Evolutionary conservation across 2,888 invertebrate genomes (phyloP), one percentile per base, ranked within the genome.

Genomic region (Alloplasta piceator): DNA sequence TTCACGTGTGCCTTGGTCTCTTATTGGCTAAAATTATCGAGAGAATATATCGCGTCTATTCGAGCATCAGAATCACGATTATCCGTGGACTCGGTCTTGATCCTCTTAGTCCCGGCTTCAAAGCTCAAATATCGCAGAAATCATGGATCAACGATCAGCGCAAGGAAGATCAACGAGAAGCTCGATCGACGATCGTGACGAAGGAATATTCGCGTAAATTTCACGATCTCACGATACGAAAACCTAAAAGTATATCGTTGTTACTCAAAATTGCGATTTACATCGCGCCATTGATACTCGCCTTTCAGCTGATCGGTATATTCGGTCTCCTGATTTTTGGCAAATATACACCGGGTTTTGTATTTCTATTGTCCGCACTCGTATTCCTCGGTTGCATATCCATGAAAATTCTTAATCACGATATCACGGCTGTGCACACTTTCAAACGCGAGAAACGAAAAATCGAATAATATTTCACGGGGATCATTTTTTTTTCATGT

Each of bases 271-370:
- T 89, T 14, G 89, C 89, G 0, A 86, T 91, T 43, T 92, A 92
- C 61, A 80, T 91, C 6, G 89, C 89, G 3, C 89, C 89, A 3
- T 5, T 92, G 38, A 61, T 91, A 0, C 78, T 92, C 5, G 71
- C 82, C 36, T 85, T 88, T 63, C 90, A 92, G 71, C 71, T 90
- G 38, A 48, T 89, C 46, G 87, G 85, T 1, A 81, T 92, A 7
- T 86, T 86, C 71, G 86, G 86, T 61, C 75, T 91, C 14, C 86
- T 91, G 81, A 79, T 87, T 2, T 75, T 88, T 10, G 89, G 89
- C 55, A 91, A 89, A 71, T 90, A 90, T 79, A 89, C 90, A 0
- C 92, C 92, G 0, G 92, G 92, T 14, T 92, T 91, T 66, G 79
- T 91, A 26, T 92, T 92, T 75, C 87, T 92, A 0, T 82, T 90